Percentiles rank a stretch among this genome's conserved stretches.
Conservation (phyloP, 2,888 invertebrate species). For the Phyllotreta striolata region DNA sequence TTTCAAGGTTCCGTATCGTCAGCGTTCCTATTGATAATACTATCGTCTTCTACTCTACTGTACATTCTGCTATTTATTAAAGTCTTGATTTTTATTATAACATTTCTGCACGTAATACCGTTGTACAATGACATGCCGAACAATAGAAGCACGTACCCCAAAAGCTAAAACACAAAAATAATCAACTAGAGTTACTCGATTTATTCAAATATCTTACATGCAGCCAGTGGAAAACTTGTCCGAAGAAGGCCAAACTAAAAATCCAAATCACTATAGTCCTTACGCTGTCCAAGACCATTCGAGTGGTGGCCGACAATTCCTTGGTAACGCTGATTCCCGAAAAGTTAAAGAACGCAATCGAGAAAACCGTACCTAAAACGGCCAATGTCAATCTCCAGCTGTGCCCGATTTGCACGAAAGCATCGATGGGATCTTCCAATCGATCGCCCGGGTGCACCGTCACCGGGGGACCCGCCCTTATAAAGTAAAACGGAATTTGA, state of each 20-base stretch:
- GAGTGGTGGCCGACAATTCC: slow-evolving; percentile 81
- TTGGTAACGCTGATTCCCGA: slow-evolving; percentile 79
- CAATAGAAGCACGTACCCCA: slow-evolving; percentile 81
- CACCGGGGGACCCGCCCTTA: slow-evolving; percentile 78
- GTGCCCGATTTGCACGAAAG: slow-evolving; percentile 81
- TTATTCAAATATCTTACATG: slow-evolving; percentile 64
- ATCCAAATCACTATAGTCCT: slow-evolving; percentile 92
- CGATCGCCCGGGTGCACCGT: slow-evolving; percentile 76
- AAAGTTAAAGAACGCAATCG: slow-evolving; percentile 83
- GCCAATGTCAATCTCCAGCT: slow-evolving; percentile 70
- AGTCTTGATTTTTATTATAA: slow-evolving; percentile 47
- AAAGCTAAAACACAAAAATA: slow-evolving; percentile 62
- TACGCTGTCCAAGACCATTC: slow-evolving; percentile 54
- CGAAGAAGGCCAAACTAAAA: slow-evolving; percentile 75
- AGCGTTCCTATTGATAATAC: slow-evolving; percentile 57
- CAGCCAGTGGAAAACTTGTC: slow-evolving; percentile 82
- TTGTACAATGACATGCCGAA: slow-evolving; percentile 88
- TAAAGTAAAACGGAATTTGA: slow-evolving; percentile 83
- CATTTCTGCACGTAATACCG: slow-evolving; percentile 51
- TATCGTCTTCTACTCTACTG: slow-evolving; percentile 51
- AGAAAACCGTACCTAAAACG: slow-evolving; percentile 76
- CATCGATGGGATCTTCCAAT: slow-evolving; percentile 87
- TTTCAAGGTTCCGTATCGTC: slow-evolving; percentile 47
- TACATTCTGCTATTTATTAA: slow-evolving; percentile 44
- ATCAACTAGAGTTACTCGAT: background rate